phyloP scores from a whole-genome alignment of 2,888 invertebrate species.

The Periphyllus acericola region DNA sequence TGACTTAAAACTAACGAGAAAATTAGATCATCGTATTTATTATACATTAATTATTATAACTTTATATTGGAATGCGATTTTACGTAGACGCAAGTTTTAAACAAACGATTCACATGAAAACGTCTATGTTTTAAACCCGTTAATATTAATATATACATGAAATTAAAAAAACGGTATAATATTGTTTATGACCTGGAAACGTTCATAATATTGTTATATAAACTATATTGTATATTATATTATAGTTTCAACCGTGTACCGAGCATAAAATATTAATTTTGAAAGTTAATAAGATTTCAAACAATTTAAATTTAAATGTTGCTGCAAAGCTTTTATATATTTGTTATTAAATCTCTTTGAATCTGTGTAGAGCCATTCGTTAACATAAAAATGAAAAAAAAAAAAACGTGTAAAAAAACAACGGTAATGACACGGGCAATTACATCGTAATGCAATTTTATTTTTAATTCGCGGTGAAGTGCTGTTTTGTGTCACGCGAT shows the following conservation, averaged over 20 bases:
- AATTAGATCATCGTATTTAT: neutral
- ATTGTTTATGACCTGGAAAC: neutral
- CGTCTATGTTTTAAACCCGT: no score
- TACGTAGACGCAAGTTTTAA: neutral
- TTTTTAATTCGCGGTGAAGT: slow-evolving; percentile 38
- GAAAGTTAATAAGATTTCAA: slow-evolving; percentile 18
- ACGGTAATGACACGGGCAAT: slow-evolving; percentile 18
- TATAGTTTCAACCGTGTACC: neutral
- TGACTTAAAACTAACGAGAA: neutral
- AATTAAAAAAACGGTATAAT: neutral
- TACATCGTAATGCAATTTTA: slow-evolving; percentile 30
- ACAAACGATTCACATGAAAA: no score
- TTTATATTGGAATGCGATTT: neutral
- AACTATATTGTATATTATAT: neutral
- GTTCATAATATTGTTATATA: neutral
- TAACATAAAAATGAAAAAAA: neutral
- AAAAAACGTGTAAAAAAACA: slow-evolving; percentile 5
- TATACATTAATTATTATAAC: neutral
- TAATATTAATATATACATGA: neutral
- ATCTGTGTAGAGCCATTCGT: slow-evolving; percentile 23
- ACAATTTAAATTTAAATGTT: slow-evolving; percentile 6
- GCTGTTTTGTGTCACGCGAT: slow-evolving; percentile 49
- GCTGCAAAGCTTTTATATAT: neutral
- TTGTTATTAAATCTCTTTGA: slow-evolving; percentile 20
- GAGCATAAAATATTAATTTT: neutral